A percentile compares a stretch with the other conserved stretches of the same genome.
phyloP scores from a whole-genome alignment of 1,140 invertebrate genomes.

The Monochamus saltuarius region DNA sequence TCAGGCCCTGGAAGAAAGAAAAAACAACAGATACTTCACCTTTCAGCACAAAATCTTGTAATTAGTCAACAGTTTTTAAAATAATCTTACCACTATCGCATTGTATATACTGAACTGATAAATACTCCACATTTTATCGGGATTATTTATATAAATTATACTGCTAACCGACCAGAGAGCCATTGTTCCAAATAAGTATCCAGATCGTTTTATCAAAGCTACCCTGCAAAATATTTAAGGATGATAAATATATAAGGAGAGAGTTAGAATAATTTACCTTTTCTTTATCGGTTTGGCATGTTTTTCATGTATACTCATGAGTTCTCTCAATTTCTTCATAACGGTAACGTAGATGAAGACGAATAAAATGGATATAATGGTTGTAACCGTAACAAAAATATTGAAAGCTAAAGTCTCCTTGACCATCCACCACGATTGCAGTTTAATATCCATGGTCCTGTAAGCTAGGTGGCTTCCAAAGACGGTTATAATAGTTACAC shows the following conservation, averaged over 20 bases:
- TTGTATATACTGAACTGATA: conserved; percentile 38
- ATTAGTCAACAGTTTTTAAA: neutral
- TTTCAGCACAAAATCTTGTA: neutral
- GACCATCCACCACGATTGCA: conserved; percentile 62
- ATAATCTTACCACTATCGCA: conserved; percentile 35
- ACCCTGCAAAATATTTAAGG: conserved; percentile 23
- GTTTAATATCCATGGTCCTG: conserved; percentile 55
- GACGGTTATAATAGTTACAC: conserved; percentile 59
- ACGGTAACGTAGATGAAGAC: conserved; percentile 57
- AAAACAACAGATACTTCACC: neutral
- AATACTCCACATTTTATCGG: conserved; percentile 36
- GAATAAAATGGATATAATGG: conserved; percentile 57
- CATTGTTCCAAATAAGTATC: conserved; percentile 33
- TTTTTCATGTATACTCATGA: conserved; percentile 28
- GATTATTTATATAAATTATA: conserved; percentile 40
- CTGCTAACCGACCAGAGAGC: conserved; percentile 35
- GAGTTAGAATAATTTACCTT: conserved; percentile 20
- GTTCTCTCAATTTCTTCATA: conserved; percentile 51
- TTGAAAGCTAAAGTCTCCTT: conserved; percentile 58
- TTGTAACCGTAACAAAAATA: conserved; percentile 58
- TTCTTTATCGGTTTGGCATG: conserved; percentile 25
- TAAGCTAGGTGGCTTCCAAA: conserved; percentile 60
- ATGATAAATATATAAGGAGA: neutral
- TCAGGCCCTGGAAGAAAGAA: conserved; percentile 30
- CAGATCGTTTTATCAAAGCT: conserved; percentile 32